A percentile compares a stretch with the other conserved stretches of the same genome.
Conservation (phyloP, 2,888 invertebrate genomes). For the Callyntrura guangdongensis region DNA sequence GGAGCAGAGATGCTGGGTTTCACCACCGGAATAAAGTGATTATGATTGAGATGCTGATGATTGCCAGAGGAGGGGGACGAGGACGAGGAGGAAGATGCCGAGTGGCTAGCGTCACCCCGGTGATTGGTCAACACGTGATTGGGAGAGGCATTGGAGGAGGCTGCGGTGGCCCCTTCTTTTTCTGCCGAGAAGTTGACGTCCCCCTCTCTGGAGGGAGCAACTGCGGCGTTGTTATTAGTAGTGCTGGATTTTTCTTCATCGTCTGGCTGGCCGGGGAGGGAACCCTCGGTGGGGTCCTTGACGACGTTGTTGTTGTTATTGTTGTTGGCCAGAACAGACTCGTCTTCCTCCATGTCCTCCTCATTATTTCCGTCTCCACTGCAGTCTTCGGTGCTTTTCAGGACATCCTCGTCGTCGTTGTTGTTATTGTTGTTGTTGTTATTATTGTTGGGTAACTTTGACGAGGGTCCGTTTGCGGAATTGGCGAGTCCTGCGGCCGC, state of each 20-base stretch:
- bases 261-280: not conserved
- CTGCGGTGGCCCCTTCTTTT: slow-evolving; percentile 62
- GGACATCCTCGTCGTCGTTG: slow-evolving; percentile 67
- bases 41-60: slow-evolving; percentile 79
- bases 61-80: slow-evolving; percentile 59
- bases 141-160: slow-evolving; percentile 16
- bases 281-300: not conserved
- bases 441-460: slow-evolving; percentile 48
- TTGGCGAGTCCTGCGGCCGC: slow-evolving; percentile 75
- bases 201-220: not conserved
- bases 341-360: slow-evolving; percentile 58
- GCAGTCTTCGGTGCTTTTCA: slow-evolving; percentile 66
- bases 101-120: slow-evolving; percentile 36
- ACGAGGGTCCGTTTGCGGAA: slow-evolving; percentile 55
- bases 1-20: slow-evolving; percentile 84
- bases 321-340: slow-evolving; percentile 33
- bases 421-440: slow-evolving; percentile 74
- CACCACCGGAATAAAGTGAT: slow-evolving; percentile 83
- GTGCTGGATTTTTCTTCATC: slow-evolving; percentile 35
- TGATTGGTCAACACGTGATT: slow-evolving; percentile 78
- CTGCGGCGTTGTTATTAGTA: not conserved
- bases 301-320: slow-evolving; percentile 46
- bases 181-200: not conserved
- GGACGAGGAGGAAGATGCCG: slow-evolving; percentile 60
- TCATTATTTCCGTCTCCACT: slow-evolving; percentile 55